phyloP scores from a whole-genome alignment of 2,113 vertebrate species.

The Microcebus jonahi region DNA sequence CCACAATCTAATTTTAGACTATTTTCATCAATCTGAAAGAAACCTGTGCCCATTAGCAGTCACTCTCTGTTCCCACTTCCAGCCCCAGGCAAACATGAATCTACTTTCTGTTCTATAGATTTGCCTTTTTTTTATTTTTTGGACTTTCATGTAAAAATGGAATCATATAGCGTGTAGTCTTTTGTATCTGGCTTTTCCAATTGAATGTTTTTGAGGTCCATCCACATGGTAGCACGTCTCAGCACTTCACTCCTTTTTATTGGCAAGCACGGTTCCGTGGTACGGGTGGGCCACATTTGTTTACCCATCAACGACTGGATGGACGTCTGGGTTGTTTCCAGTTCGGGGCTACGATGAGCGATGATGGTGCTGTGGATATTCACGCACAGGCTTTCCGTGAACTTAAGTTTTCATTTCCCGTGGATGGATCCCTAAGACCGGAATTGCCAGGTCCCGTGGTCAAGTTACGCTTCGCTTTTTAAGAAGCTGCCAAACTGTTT shows the following conservation, averaged over 20 bases:
- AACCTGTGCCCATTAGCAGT: not conserved
- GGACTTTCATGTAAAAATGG: not conserved
- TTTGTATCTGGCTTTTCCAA: not conserved
- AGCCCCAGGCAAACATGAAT: not conserved
- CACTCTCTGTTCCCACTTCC: not conserved
- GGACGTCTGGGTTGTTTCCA: not conserved
- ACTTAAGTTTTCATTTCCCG: not conserved
- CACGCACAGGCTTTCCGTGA: not conserved
- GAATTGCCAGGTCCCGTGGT: not conserved
- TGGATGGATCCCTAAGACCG: not conserved
- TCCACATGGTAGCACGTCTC: fast-evolving
- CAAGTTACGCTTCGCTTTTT: not conserved
- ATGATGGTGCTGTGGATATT: too few species aligned
- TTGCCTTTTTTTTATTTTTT: not conserved
- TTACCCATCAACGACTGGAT: not conserved
- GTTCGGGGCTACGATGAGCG: not conserved
- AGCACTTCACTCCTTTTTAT: not conserved
- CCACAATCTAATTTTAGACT: not conserved
- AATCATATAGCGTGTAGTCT: too few species aligned
- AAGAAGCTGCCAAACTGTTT: not conserved
- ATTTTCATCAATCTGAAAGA: not conserved
- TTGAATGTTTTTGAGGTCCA: not conserved
- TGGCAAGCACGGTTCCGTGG: fast-evolving
- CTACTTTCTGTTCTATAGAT: not conserved
- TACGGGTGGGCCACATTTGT: fast-evolving